phyloP scores from a whole-genome alignment of 2,113 vertebrate genomes.

The Myxocyprinus asiaticus region DNA sequence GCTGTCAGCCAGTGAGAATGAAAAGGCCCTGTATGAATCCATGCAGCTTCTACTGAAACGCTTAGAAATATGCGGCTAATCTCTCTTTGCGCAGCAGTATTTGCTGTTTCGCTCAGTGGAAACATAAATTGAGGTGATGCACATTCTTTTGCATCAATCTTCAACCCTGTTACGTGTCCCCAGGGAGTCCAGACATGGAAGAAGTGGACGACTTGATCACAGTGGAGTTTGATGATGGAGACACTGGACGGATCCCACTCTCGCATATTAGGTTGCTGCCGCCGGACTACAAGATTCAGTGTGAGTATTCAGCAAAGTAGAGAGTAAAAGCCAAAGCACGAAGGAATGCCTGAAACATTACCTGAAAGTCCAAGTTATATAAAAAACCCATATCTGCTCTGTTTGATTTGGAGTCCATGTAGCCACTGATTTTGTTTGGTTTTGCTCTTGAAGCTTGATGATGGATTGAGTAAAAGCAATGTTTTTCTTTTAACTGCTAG shows the following conservation, averaged over 20 bases:
- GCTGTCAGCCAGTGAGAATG: slow-evolving; percentile 47
- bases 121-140: slow-evolving; percentile 28
- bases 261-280: slow-evolving; percentile 96
- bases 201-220: slow-evolving; percentile 93
- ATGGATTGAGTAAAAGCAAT: slow-evolving; percentile 18
- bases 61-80: slow-evolving; percentile 39
- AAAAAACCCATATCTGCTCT: not conserved
- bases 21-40: slow-evolving; percentile 44
- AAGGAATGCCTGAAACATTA: slow-evolving; percentile 3
- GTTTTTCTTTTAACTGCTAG: slow-evolving; percentile 27
- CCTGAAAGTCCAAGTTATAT: slow-evolving; percentile 28
- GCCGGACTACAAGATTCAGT: slow-evolving; percentile 97
- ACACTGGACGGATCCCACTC: slow-evolving; percentile 93
- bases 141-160: slow-evolving; percentile 11
- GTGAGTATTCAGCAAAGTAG: slow-evolving; percentile 73
- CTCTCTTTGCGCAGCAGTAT: slow-evolving; percentile 20
- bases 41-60: not conserved
- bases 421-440: slow-evolving; percentile 46
- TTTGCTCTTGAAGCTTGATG: slow-evolving; percentile 48
- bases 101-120: slow-evolving; percentile 35
- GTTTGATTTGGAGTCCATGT: slow-evolving; percentile 46
- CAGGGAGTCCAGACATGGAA: slow-evolving; percentile 87
- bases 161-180: slow-evolving; percentile 27
- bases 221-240: slow-evolving; percentile 96
- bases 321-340: not conserved